Percentiles rank a stretch among this genome's conserved stretches.
Conservation (phyloP, 2,113 vertebrate species). For the Xyliphius kryptos region DNA sequence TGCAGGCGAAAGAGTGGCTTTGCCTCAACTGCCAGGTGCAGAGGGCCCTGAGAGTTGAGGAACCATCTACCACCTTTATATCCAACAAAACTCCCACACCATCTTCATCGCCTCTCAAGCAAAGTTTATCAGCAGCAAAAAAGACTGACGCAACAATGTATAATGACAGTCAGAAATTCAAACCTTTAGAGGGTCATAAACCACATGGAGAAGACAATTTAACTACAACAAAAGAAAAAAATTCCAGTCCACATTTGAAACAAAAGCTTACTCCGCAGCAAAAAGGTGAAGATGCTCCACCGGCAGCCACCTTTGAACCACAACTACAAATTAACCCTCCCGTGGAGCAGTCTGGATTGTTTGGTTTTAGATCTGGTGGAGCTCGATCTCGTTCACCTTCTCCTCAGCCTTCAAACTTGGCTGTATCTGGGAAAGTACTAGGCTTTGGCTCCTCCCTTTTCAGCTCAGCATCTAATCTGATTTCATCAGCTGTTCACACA, state of each 20-base stretch:
- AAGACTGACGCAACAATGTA: no score
- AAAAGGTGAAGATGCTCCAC: no score
- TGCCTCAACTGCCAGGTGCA: constrained; percentile 79
- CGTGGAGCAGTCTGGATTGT: constrained; percentile 62
- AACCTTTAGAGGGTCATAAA: no score
- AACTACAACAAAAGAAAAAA: no score
- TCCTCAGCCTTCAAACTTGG: constrained; percentile 63
- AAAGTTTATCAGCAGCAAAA: no score
- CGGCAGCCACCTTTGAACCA: no score
- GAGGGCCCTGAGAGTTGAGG: constrained; percentile 41
- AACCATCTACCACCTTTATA: constrained; percentile 27
- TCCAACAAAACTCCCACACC: constrained; percentile 50
- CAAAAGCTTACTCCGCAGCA: constrained; percentile 43
- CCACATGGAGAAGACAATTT: no score
- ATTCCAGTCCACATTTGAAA: no score
- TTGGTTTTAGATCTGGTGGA: constrained; percentile 62
- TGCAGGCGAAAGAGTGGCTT: constrained; percentile 71
- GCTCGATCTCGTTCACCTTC: constrained; percentile 46
- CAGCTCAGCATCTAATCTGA: no score
- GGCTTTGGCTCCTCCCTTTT: constrained; percentile 37
- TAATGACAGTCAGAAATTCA: no score
- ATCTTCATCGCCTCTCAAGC: no score
- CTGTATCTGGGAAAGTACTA: constrained; percentile 72
- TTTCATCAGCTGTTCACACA: no score
- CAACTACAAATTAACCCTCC: constrained; percentile 36